These are phyloP conservation scores for Geophilus truncorum DNA, from an alignment of 2,888 invertebrate species.

Conservation along the genomic window DNA sequence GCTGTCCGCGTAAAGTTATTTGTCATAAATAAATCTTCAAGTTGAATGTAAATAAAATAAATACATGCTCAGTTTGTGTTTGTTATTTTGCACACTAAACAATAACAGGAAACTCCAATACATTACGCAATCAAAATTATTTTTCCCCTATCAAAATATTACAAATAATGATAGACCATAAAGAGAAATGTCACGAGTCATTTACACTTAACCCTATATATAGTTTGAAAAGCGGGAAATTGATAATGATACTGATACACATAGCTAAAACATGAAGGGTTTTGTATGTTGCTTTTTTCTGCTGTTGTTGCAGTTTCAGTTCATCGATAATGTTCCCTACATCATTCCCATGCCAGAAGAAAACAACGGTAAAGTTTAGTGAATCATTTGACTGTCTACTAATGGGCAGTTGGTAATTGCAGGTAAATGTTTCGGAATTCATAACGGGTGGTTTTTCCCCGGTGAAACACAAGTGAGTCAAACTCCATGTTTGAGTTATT, in stretches of 20 bases:
- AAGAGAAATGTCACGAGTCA: too few species aligned
- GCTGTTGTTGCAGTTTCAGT: neutral
- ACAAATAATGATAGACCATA: too few species aligned
- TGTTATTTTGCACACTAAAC: too few species aligned
- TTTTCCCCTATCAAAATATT: too few species aligned
- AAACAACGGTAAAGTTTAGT: neutral
- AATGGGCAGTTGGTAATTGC: neutral
- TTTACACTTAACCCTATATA: too few species aligned
- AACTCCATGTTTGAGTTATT: neutral
- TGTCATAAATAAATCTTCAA: neutral
- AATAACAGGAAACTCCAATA: too few species aligned
- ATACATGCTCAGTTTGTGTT: too few species aligned
- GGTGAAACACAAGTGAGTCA: neutral
- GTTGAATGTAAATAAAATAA: neutral
- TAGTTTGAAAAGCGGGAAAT: too few species aligned
- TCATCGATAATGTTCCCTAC: neutral
- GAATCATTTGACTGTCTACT: neutral
- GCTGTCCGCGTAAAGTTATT: neutral
- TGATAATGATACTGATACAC: too few species aligned
- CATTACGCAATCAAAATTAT: too few species aligned
- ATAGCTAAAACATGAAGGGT: too few species aligned
- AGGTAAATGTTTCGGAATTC: neutral
- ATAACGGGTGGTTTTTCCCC: neutral
- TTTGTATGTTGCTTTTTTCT: neutral
- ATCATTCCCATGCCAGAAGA: neutral